Base-by-base conservation (phyloP, 1,140 invertebrate species). In the Lysiphlebus fabarum region DNA sequence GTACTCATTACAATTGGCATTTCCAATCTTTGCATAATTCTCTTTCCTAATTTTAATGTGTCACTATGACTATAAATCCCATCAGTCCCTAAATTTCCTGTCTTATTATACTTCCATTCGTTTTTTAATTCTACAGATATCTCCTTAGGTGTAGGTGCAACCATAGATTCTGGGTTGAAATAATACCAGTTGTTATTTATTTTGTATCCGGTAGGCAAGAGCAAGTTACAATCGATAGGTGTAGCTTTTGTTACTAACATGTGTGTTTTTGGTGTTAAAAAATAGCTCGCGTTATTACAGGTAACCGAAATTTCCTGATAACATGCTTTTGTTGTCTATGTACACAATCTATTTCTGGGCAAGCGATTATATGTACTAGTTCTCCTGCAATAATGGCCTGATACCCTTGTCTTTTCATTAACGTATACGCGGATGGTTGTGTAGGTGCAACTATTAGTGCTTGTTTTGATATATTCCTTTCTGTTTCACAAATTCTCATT, bases 371-470 rank as follows among this genome's bases (percentile, higher is more conserved):
- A n/a, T 64, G 51, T 1, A 68, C 42, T 1, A 59, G 38, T 54
- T 66, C 64, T 9, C 66, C 60, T 0, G 59, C 49, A 7, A 59
- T 17, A 0, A 54, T 12, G 0, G 61, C 59, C 7, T 53, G 59
- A 17, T 66, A 65, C 0, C 68, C 68, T 26, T 14, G 57, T 6
- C 37, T 26, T 26, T 65, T 65, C 59, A 63, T 66, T 1, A 65
- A 56, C 0, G n/a, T 55, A n/a, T 56, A 61, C 0, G 64, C 68
- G 51, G 67, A 69, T 0, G 66, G 64, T 7, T 43, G 11, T 7
- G 12, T 8, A 6, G 10, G 9, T 8, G 65, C 62, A 12, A 69
- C n/a, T 8, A 34, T 50, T 8, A 69, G 33, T 2, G 59, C 17
- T 14, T 66, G 62, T 34, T 54, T 9, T 11, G 65, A 12, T 0